Evolutionary conservation across 2,113 vertebrate genomes (phyloP).

Genomic region (Crypturellus undulatus): DNA sequence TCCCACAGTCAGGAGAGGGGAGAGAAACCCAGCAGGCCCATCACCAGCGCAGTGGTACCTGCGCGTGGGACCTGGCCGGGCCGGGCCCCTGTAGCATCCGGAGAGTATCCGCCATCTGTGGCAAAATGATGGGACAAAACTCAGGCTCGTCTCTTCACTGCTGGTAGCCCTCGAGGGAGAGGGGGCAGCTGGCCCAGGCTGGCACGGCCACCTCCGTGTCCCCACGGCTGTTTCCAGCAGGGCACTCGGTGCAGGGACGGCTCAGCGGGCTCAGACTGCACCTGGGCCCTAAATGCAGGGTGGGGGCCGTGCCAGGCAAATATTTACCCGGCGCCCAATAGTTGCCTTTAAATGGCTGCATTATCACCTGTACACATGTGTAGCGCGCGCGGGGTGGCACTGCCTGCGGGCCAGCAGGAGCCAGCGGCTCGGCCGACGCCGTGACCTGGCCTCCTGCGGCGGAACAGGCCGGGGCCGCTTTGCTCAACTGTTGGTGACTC

Average conservation of each 20-base stretch:
- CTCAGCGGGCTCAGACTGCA: neutral
- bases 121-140: neutral
- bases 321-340: neutral
- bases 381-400: neutral
- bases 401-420: neutral
- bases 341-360: neutral
- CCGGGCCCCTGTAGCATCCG: neutral
- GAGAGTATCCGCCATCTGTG: neutral
- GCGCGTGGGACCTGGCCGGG: neutral
- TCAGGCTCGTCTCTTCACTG: neutral
- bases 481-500: neutral
- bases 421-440: fast-evolving
- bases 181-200: neutral
- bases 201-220: no score
- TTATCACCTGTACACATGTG: neutral
- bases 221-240: fast-evolving
- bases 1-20: neutral
- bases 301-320: neutral
- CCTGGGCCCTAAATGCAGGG: neutral
- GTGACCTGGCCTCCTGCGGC: fast-evolving
- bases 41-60: neutral
- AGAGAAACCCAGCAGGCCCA: neutral
- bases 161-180: neutral
- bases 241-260: neutral
- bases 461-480: neutral